A percentile compares a stretch with the other conserved stretches of the same genome.
These are phyloP conservation scores for Eurypyga helias DNA, from an alignment of 2,113 vertebrate genomes.

Conservation along the genomic window DNA sequence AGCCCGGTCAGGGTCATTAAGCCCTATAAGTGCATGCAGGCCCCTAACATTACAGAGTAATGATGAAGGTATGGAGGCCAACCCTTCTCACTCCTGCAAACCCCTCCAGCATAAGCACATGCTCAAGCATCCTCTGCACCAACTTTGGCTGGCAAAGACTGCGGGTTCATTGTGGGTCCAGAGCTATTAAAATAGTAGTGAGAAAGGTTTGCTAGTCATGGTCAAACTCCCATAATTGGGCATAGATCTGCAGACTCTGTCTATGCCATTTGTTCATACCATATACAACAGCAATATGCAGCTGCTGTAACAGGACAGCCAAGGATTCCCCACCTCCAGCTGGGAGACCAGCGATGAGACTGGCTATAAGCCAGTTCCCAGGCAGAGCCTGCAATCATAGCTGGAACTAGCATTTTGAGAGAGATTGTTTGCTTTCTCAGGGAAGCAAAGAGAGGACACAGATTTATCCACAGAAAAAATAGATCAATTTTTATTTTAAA, in stretches of 20 bases:
- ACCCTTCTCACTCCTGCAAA: background rate
- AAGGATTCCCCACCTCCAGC: background rate
- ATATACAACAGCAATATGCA: background rate
- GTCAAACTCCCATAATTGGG: background rate
- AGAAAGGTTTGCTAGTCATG: background rate
- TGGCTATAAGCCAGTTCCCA: background rate
- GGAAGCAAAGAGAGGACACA: background rate
- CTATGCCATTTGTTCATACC: background rate
- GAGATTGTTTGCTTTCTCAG: background rate
- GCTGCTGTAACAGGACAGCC: background rate
- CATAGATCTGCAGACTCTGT: background rate
- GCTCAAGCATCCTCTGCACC: rapidly evolving
- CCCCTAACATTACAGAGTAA: background rate
- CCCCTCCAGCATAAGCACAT: background rate
- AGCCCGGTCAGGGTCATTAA: background rate
- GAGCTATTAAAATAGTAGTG: background rate
- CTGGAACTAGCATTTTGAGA: background rate
- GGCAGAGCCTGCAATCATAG: background rate
- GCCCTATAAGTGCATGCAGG: background rate
- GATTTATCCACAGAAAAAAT: background rate
- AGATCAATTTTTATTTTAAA: background rate
- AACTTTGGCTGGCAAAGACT: background rate
- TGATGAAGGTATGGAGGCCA: too few relatives aligned
- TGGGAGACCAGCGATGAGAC: background rate
- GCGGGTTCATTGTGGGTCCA: background rate